A percentile compares a stretch with the other conserved stretches of the same genome.
Evolutionary conservation across 2,888 invertebrate species (phyloP).

Genomic region (Odontocolon sp.): DNA sequence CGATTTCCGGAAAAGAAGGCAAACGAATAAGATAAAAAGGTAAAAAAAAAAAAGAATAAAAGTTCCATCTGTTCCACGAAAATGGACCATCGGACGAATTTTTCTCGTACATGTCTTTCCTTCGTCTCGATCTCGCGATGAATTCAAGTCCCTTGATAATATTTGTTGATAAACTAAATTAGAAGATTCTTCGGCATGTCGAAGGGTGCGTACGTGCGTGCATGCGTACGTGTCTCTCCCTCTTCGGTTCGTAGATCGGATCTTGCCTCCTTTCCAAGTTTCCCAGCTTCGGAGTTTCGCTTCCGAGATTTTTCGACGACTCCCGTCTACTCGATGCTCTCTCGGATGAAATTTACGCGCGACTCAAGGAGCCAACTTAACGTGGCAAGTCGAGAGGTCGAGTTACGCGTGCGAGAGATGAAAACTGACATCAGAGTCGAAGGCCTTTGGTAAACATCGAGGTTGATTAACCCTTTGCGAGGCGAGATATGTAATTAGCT

Average conservation of each 20-base stretch:
- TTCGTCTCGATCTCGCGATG: too few relatives aligned
- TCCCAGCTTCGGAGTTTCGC: background rate
- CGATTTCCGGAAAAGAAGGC: constrained; percentile 2
- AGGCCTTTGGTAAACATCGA: constrained; percentile 61
- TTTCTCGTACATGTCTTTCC: background rate
- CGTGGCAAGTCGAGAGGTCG: constrained; percentile 16
- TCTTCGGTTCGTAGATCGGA: background rate
- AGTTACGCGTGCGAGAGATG: constrained; percentile 16
- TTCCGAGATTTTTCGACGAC: constrained; percentile 34
- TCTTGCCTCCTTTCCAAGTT: background rate
- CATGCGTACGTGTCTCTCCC: too few relatives aligned
- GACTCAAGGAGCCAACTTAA: background rate
- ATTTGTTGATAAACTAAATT: too few relatives aligned
- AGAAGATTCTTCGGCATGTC: too few relatives aligned
- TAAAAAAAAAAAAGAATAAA: constrained; percentile 3
- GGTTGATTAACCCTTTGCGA: constrained; percentile 72
- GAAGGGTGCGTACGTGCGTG: too few relatives aligned
- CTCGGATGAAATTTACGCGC: constrained; percentile 9
- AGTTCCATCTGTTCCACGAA: too few relatives aligned
- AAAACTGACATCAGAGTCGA: constrained; percentile 23
- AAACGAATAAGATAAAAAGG: constrained; percentile 8
- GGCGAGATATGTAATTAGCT: constrained; percentile 73
- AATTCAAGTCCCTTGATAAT: too few relatives aligned
- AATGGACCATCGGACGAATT: constrained; percentile 15
- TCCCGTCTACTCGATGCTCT: background rate